Base-by-base conservation (phyloP, 1,140 invertebrate species). In the Episyrphus balteatus region DNA sequence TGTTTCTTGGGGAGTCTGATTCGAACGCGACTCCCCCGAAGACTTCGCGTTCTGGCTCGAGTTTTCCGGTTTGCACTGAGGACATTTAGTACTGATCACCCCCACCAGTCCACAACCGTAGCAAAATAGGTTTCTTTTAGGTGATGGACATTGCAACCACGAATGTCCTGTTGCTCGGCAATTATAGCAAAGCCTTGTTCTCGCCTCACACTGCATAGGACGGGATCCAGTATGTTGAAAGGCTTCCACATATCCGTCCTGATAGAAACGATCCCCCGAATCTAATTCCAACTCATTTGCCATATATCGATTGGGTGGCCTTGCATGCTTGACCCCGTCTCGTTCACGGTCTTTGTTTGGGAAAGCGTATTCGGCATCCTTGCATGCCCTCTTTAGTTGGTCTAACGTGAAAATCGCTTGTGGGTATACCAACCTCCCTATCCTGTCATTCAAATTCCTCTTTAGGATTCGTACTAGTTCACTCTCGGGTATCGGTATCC, bases 151-250 rank as follows among this genome's bases (percentile, higher is more conserved):
- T n/a, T n/a, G n/a, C n/a, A n/a, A n/a, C n/a, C n/a, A n/a, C 6
- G 21, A 13, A 10, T 31, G 32, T n/a, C 18, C 30, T 14, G n/a
- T 31, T n/a, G 11, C 15, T 44, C 18, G 17, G 18, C 42, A 44
- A 7, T 44, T 32, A 32, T 15, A 26, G 17, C 32, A 44, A 32
- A 32, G 42, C 19, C 15, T 26, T 17, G 42, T 9, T 26, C 40
- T 26, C 5, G 40, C 37, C 44, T 47, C 17, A 51, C 51, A 44
- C 50, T 55, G 41, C 39, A n/a, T n/a, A n/a, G n/a, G n/a, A n/a
- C n/a, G n/a, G 51, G 15, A 50, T 51, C 32, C 51, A 58, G 44
- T 54, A 54, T n/a, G 56, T 15, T 6, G 51, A 45, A 44, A 54
- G 49, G 36, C 50, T 50, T 11, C 55, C 51, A 14, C 49, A 7